Conservation (phyloP, 2,888 invertebrate genomes). For the Eustalomyia histrio region DNA sequence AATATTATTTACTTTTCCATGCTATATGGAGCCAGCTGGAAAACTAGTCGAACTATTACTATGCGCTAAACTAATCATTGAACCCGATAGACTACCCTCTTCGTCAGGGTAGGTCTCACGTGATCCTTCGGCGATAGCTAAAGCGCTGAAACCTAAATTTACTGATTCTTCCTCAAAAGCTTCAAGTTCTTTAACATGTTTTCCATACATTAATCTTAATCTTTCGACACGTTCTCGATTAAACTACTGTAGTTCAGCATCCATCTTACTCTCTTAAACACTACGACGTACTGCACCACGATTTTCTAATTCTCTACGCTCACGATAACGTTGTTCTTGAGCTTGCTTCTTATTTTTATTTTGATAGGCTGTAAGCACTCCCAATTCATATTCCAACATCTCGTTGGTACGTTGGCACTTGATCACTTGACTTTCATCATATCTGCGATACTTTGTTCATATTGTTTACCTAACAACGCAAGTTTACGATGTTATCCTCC, state of each 20-base stretch:
- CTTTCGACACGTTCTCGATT: slow-evolving; percentile 94
- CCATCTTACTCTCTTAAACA: slow-evolving; percentile 98
- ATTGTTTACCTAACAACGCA: slow-evolving; percentile 95
- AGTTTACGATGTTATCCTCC: slow-evolving; percentile 97
- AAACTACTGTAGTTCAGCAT: slow-evolving; percentile 94
- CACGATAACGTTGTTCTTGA: slow-evolving; percentile 96
- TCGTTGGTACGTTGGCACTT: slow-evolving; percentile 94
- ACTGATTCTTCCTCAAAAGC: slow-evolving; percentile 97
- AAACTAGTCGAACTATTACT: slow-evolving; percentile 96
- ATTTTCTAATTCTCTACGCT: slow-evolving; percentile 96
- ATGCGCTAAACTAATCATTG: slow-evolving; percentile 96
- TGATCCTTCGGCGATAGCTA: slow-evolving; percentile 95
- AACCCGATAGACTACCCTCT: slow-evolving; percentile 95
- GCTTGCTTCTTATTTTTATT: slow-evolving; percentile 99
- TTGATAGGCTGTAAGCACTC: slow-evolving; percentile 98
- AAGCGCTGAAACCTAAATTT: slow-evolving; percentile 94
- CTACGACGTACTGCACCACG: slow-evolving; percentile 94
- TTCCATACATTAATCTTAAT: slow-evolving; percentile 92
- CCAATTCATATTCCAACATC: slow-evolving; percentile 94
- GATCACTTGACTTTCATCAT: slow-evolving; percentile 95
- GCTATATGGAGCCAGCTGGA: slow-evolving; percentile 88
- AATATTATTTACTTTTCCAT: slow-evolving; percentile 70
- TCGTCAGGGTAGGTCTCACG: slow-evolving; percentile 93
- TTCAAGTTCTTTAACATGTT: slow-evolving; percentile 93
- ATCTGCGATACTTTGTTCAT: slow-evolving; percentile 99